These are phyloP conservation scores for Nesogale talazaci DNA, from an alignment of 2,113 vertebrate genomes.

Conservation along the genomic window DNA sequence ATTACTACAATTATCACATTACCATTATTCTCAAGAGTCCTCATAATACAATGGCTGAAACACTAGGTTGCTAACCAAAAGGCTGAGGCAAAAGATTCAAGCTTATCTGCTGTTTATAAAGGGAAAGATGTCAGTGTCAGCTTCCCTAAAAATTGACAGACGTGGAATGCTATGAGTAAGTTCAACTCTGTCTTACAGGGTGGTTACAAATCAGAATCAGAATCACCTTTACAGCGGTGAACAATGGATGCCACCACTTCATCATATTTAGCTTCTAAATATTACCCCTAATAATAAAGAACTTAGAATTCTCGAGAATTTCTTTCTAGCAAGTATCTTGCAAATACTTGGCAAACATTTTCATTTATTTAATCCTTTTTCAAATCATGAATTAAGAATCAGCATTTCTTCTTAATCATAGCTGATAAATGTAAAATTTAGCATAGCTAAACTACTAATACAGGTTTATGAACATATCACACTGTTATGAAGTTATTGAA, in stretches of 20 bases:
- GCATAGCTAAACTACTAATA: constrained; percentile 16
- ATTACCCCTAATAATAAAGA: background rate
- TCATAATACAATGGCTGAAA: no score
- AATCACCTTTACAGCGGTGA: no score
- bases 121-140: no score
- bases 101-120: no score
- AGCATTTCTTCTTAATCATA: constrained; percentile 19
- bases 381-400: background rate
- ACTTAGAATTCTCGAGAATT: background rate
- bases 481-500: background rate
- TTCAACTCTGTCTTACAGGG: no score
- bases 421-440: constrained; percentile 45
- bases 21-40: background rate
- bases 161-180: no score
- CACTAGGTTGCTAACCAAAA: no score
- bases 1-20: background rate
- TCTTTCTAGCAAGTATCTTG: background rate
- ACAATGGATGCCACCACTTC: background rate
- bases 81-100: no score
- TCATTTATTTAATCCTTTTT: constrained; percentile 12
- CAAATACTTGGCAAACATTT: background rate
- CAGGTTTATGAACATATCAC: no score
- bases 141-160: no score
- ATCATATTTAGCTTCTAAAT: background rate
- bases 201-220: no score